phyloP scores from a whole-genome alignment of 2,888 invertebrate species.

The Drosophila eohydei region DNA sequence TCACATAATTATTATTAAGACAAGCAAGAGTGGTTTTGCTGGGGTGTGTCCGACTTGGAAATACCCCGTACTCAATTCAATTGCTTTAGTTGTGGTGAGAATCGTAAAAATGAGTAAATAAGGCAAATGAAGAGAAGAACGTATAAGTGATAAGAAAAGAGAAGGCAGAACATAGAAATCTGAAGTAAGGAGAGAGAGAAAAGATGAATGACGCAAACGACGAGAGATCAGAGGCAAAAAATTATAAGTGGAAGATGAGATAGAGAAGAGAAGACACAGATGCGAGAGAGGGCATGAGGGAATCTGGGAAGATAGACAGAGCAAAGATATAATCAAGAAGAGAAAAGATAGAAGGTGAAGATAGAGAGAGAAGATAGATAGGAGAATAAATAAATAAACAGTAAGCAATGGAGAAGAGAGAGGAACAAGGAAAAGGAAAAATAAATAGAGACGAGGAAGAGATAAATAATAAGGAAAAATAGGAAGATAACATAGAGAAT shows the following conservation, averaged over 20 bases:
- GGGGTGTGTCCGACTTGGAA: not conserved
- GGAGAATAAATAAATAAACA: not conserved
- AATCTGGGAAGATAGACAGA: not conserved
- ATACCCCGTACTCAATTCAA: not conserved
- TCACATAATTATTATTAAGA: constrained; percentile 63
- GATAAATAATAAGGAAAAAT: not conserved
- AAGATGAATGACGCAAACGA: no score
- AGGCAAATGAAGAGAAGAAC: no score
- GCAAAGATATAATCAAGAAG: not conserved
- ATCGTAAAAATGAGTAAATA: not conserved
- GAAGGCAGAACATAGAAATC: no score
- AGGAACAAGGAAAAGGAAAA: not conserved
- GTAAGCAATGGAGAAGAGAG: not conserved
- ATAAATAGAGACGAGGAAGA: not conserved
- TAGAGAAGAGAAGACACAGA: no score
- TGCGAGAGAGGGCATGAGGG: no score
- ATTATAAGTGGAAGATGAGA: no score
- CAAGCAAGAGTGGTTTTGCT: constrained; percentile 1
- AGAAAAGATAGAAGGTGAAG: not conserved
- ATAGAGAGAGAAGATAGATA: not conserved
- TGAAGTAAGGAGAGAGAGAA: no score
- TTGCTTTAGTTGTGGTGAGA: not conserved
- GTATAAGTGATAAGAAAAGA: no score
- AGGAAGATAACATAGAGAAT: not conserved
- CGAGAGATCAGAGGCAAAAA: no score